Evolutionary conservation across 2,888 invertebrate genomes (phyloP).

Genomic region (Conistra vaccinii): DNA sequence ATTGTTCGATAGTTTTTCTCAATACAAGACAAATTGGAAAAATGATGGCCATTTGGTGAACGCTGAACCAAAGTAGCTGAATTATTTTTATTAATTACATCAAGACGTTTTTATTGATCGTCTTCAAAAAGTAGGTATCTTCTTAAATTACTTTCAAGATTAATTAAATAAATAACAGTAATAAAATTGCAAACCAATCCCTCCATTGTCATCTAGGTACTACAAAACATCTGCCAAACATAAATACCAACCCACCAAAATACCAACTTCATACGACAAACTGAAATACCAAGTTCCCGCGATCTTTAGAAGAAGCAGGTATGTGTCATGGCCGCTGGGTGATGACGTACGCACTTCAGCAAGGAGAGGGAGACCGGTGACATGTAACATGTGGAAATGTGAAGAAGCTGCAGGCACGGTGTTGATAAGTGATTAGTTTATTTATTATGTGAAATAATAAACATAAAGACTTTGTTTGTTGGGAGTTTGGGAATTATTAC

Average conservation of each 20-base stretch:
- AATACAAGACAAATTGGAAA: no score
- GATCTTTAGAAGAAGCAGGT: slow-evolving; percentile 57
- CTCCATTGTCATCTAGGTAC: neutral
- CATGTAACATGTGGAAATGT: slow-evolving; percentile 70
- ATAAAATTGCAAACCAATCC: slow-evolving; percentile 3
- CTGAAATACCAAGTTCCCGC: slow-evolving; percentile 55
- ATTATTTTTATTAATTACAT: no score
- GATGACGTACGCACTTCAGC: slow-evolving; percentile 70
- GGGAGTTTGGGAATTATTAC: neutral
- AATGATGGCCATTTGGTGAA: no score
- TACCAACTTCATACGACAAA: slow-evolving; percentile 37
- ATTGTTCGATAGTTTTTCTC: no score
- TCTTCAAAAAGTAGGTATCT: no score
- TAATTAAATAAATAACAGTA: neutral
- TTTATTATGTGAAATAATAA: slow-evolving; percentile 44
- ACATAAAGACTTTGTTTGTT: slow-evolving; percentile 22
- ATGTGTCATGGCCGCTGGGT: slow-evolving; percentile 56
- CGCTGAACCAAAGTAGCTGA: no score
- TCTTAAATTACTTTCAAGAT: neutral
- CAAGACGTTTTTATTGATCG: no score
- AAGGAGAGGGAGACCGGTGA: slow-evolving; percentile 62
- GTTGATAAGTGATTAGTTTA: slow-evolving; percentile 54
- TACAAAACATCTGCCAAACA: slow-evolving; percentile 16
- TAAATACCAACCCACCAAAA: slow-evolving; percentile 29
- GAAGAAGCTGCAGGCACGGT: slow-evolving; percentile 56